Evolutionary conservation across 37 sponge, comb jelly and placozoan genomes (phyloP).

Genomic region (Mnemiopsis leidyi): DNA sequence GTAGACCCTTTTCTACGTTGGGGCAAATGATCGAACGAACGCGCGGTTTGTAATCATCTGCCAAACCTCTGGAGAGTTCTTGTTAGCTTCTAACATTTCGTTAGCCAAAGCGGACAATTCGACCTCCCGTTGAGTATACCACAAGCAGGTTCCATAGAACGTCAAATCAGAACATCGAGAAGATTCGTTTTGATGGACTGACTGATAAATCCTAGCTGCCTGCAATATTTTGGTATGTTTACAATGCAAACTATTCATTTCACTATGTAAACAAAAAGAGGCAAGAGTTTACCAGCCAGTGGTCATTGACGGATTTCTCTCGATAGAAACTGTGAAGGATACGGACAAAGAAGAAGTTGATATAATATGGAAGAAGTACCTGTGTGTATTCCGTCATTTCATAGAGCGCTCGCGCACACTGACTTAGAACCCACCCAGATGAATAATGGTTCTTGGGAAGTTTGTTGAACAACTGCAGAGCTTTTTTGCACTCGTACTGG

Average conservation of each 20-base stretch:
- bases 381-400: conserved; percentile 76
- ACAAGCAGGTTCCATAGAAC: conserved; percentile 68
- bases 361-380: too few relatives aligned
- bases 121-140: conserved; percentile 80
- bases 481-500: conserved; percentile 70
- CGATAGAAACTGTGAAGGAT: background rate
- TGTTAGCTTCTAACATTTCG: conserved; percentile 69
- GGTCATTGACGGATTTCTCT: background rate
- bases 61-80: conserved; percentile 69
- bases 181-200: conserved; percentile 36
- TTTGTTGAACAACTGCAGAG: conserved; percentile 70
- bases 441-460: conserved; percentile 75
- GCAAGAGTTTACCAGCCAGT: background rate
- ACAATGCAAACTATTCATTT: conserved; percentile 49
- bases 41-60: background rate
- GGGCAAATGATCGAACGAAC: too few relatives aligned
- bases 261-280: conserved; percentile 62
- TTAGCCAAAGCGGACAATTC: conserved; percentile 79
- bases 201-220: conserved; percentile 67
- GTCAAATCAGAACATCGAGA: background rate
- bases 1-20: background rate
- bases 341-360: too few relatives aligned
- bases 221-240: conserved; percentile 77
- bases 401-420: conserved; percentile 77
- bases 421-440: conserved; percentile 80